These are phyloP conservation scores for human DNA, from an alignment of 2,113 vertebrate species.

Conservation along the genomic window GRCh38 chr2:17327001-17327500, in stretches of 20 bases:
- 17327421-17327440: neutral
- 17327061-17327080: neutral
- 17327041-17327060: neutral
- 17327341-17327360: conserved; percentile 15
- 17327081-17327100: neutral
- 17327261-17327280: conserved; percentile 47
- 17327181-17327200: conserved; percentile 40
- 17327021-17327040: neutral
- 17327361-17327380: neutral
- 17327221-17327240: neutral
- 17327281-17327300: conserved; percentile 14
- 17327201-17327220: conserved; percentile 47
- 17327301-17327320: conserved; percentile 34
- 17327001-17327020: neutral
- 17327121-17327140: neutral
- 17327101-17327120: neutral
- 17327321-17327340: conserved; percentile 50
- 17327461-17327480: neutral
- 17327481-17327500: neutral
- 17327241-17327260: conserved; percentile 65
- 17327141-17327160: neutral
- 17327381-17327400: conserved; percentile 61
- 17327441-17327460: neutral
- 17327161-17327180: neutral
- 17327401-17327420: neutral